Evolutionary conservation across 37 sponge, comb jelly and placozoan genomes (phyloP).

Genomic region (Hexactinellida sp.): DNA sequence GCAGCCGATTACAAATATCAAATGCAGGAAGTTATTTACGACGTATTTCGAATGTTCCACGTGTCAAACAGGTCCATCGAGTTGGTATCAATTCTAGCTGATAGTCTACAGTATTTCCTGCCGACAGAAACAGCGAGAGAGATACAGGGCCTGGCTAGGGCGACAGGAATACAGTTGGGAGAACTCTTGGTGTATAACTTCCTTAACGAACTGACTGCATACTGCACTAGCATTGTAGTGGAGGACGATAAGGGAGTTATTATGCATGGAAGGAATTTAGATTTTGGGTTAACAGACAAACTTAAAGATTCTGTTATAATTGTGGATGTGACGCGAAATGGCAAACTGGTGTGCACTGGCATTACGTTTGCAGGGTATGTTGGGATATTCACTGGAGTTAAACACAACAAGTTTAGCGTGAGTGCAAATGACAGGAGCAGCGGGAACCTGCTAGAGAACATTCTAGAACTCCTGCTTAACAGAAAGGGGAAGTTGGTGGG

Average conservation of each 20-base stretch:
- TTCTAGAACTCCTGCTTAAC: conserved; percentile 24
- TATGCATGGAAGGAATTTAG: conserved; percentile 79
- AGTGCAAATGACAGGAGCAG: conserved; percentile 59
- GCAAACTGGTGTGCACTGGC: conserved; percentile 42
- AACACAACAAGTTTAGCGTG: conserved; percentile 49
- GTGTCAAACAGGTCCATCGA: background rate
- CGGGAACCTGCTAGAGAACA: conserved; percentile 30
- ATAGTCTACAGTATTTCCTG: conserved; percentile 29
- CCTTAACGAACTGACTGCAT: conserved; percentile 57
- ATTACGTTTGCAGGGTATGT: conserved; percentile 74
- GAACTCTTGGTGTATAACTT: conserved; percentile 42
- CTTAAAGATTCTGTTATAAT: conserved; percentile 47
- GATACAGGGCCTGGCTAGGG: conserved; percentile 37
- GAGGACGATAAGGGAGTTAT: conserved; percentile 48
- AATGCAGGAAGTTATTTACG: background rate
- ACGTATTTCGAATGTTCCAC: conserved; percentile 15
- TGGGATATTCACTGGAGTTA: conserved; percentile 66
- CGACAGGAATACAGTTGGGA: conserved; percentile 23
- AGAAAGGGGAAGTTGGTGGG: conserved; percentile 23
- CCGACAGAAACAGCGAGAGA: conserved; percentile 53
- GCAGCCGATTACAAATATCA: conserved; percentile 20
- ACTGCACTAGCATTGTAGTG: conserved; percentile 84
- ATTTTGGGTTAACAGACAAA: conserved; percentile 39
- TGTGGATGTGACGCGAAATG: conserved; percentile 52
- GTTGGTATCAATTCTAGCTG: conserved; percentile 19